A percentile compares a stretch with the other conserved stretches of the same genome.
These are phyloP conservation scores for Peromyscus melanophrys DNA, from an alignment of 2,797 vertebrate genomes.

Conservation along the genomic window DNA sequence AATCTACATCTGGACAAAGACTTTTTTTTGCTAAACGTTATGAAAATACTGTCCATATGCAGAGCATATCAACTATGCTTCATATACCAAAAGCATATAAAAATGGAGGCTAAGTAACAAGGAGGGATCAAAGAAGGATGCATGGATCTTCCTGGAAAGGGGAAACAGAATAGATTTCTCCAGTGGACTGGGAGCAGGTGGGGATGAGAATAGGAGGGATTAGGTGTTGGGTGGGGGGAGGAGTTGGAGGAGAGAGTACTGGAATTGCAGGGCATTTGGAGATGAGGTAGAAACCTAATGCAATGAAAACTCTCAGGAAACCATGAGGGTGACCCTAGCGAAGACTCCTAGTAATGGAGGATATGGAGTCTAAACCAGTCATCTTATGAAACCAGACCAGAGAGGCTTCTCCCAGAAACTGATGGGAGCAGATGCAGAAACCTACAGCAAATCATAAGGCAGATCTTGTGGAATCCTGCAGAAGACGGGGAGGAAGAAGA, in stretches of 20 bases:
- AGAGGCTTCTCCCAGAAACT: not conserved
- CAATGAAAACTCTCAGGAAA: not conserved
- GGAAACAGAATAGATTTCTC: not conserved
- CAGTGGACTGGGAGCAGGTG: not conserved
- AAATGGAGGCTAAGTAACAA: not conserved
- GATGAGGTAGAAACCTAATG: not conserved
- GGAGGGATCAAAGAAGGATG: not conserved
- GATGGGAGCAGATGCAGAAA: not conserved
- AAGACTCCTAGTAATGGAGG: not conserved
- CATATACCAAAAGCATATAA: not conserved
- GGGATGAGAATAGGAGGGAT: not conserved
- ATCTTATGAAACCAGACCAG: not conserved
- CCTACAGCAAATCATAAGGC: not conserved
- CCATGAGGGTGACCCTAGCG: rapidly evolving
- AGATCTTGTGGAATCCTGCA: not conserved
- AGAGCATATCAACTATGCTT: not conserved
- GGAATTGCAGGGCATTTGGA: not conserved
- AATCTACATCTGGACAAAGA: not conserved
- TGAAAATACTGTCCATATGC: not conserved
- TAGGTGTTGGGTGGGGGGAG: not conserved
- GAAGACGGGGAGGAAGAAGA: not conserved
- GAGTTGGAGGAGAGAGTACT: not conserved
- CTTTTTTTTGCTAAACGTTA: not conserved
- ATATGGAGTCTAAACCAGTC: not conserved
- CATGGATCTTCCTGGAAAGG: not conserved